These are phyloP conservation scores for Encarsia formosa DNA, from an alignment of 2,888 invertebrate genomes.

Conservation along the genomic window DNA sequence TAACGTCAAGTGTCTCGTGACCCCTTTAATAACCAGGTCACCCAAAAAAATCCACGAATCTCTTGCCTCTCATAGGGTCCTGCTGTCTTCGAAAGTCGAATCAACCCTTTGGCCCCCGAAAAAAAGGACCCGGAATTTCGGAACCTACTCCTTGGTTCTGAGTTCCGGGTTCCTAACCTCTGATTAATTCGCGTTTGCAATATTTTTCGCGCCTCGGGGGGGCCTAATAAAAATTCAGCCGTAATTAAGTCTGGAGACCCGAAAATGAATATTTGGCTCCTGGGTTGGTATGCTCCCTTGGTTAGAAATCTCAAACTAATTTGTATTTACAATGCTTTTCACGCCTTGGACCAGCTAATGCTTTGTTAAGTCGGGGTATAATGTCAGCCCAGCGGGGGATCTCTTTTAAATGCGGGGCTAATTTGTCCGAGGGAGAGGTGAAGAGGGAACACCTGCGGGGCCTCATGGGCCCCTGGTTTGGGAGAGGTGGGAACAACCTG, in stretches of 20 bases:
- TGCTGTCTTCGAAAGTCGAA: conserved; percentile 31
- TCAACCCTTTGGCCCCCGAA: conserved; percentile 37
- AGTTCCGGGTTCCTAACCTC: conserved; percentile 37
- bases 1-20: conserved; percentile 39
- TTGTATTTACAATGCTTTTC: conserved; percentile 47
- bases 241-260: conserved; percentile 12
- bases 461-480: too few relatives aligned
- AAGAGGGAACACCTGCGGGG: too few relatives aligned
- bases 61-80: conserved; percentile 31
- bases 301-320: conserved; percentile 47
- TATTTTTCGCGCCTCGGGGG: conserved; percentile 44
- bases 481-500: too few relatives aligned
- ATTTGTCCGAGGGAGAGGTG: too few relatives aligned
- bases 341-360: too few relatives aligned
- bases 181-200: conserved; percentile 48
- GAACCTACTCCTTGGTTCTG: conserved; percentile 32
- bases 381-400: too few relatives aligned
- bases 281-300: conserved; percentile 36
- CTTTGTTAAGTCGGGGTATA: too few relatives aligned
- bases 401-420: too few relatives aligned
- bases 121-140: not conserved
- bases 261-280: conserved; percentile 24
- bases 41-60: conserved; percentile 4
- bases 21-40: conserved; percentile 34
- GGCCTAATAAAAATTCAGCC: conserved; percentile 1